A percentile compares a stretch with the other conserved stretches of the same genome.
phyloP scores from a whole-genome alignment of 1,140 invertebrate species.

The Penaeus japonicus region DNA sequence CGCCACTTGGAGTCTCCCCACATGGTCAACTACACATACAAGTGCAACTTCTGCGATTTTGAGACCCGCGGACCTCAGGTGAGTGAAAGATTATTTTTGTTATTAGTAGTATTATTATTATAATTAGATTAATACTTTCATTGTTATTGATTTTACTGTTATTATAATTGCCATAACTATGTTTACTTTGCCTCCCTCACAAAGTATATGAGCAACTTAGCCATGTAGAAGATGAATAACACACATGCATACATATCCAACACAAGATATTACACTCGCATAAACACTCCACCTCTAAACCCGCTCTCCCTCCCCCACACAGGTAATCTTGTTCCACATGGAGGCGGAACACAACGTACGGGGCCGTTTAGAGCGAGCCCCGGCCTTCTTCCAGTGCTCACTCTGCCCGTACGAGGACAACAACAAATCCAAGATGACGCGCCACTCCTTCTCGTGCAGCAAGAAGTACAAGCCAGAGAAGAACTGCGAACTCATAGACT shows the following conservation, averaged over 20 bases:
- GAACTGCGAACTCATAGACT: slow-evolving; percentile 86
- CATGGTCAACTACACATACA: slow-evolving; percentile 77
- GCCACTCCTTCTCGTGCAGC: slow-evolving; percentile 86
- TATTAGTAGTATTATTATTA: slow-evolving; percentile 77
- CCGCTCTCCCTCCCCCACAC: slow-evolving; percentile 67
- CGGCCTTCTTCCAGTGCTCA: slow-evolving; percentile 88
- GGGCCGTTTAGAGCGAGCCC: slow-evolving; percentile 82
- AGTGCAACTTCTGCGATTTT: slow-evolving; percentile 85
- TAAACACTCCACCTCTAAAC: slow-evolving; percentile 65
- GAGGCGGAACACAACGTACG: slow-evolving; percentile 85
- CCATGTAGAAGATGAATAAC: too few species aligned
- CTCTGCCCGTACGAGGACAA: slow-evolving; percentile 95
- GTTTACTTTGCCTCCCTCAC: too few species aligned
- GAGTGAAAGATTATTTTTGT: slow-evolving; percentile 86
- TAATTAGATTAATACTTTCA: background rate
- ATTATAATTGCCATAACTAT: too few species aligned
- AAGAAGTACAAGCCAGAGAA: slow-evolving; percentile 89
- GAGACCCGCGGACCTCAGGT: slow-evolving; percentile 83
- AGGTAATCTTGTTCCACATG: slow-evolving; percentile 90
- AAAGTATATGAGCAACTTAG: too few species aligned
- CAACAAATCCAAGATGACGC: slow-evolving; percentile 88
- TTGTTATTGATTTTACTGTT: background rate
- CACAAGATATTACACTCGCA: slow-evolving; percentile 72
- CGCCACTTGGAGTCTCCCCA: slow-evolving; percentile 93
- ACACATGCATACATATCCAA: background rate